phyloP scores from a whole-genome alignment of 2,888 invertebrate species.

The Choristoneura rosaceana region DNA sequence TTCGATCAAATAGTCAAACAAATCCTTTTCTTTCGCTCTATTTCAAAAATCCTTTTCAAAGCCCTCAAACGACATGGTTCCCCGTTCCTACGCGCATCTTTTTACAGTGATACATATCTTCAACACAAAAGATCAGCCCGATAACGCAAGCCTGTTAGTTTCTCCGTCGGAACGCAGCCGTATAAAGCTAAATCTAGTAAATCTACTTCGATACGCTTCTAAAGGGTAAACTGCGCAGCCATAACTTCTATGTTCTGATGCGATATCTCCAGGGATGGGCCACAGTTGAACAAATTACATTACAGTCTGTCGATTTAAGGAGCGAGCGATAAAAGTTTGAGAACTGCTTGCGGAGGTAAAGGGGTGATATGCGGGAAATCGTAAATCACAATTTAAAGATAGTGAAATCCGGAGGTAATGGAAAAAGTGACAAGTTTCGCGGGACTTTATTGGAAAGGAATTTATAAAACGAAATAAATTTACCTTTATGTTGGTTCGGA shows the following conservation, averaged over 20 bases:
- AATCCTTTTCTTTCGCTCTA: slow-evolving; percentile 10
- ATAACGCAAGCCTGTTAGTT: slow-evolving; percentile 57
- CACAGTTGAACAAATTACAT: slow-evolving; percentile 60
- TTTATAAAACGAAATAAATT: slow-evolving; percentile 7
- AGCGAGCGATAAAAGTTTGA: slow-evolving; percentile 61
- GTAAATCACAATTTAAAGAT: slow-evolving; percentile 46
- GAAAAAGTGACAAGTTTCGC: slow-evolving; percentile 30
- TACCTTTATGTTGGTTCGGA: no score
- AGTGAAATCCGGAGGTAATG: slow-evolving; percentile 36
- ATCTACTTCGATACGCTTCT: slow-evolving; percentile 51
- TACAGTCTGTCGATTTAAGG: slow-evolving; percentile 59
- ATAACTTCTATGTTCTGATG: slow-evolving; percentile 60
- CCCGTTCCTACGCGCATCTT: slow-evolving; percentile 46
- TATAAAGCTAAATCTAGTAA: slow-evolving; percentile 64
- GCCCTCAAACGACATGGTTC: slow-evolving; percentile 42
- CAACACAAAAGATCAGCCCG: slow-evolving; percentile 47
- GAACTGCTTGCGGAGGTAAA: slow-evolving; percentile 53
- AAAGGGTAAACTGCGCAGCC: slow-evolving; percentile 60
- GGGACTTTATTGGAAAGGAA: slow-evolving; percentile 29
- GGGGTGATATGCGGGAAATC: slow-evolving; percentile 43
- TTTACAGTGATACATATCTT: slow-evolving; percentile 49
- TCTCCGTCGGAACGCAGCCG: slow-evolving; percentile 53
- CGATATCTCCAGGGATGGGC: slow-evolving; percentile 57
- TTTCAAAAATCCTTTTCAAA: slow-evolving; percentile 34
- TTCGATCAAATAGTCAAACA: neutral